Base-by-base conservation (phyloP, 2,113 vertebrate species). In the Chitala chitala region DNA sequence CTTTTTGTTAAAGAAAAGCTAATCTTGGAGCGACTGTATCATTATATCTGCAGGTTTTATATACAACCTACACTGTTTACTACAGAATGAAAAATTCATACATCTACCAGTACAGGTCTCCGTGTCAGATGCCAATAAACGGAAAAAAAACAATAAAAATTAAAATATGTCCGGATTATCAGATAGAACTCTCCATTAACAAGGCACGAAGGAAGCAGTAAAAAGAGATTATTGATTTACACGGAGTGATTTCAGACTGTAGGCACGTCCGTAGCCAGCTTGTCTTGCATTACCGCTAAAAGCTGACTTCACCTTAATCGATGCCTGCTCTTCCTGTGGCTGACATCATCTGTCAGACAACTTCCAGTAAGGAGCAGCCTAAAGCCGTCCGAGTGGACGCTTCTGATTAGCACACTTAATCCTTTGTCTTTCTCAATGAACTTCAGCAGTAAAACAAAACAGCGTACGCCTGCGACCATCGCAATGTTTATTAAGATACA, bases 251-350 rank as follows among this genome's bases (percentile, higher is more conserved):
- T 63, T n/a, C 20, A 71, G 68, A 38, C 68, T 59, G 15, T 61
- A 51, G 46, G 31, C n/a, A 15, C 55, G 59, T 59, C 68, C 48
- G 17, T 40, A 63, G 54, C 59, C 75, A 51, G 55, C 33, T 42
- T 59, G 24, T 76, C 75, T 76, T 72, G 70, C 70, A 69, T 76
- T 76, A 76, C 75, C 69, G 40, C 69, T 76, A 76, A 76, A 76
- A 76, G 75, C 69, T 76, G 69, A 76, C 69, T 76, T 76, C 69
- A 76, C 48, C 44, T 53, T 72, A 76, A 76, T 72, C 75, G 53
- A 72, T 76, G 51, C 33, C 75, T 12, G 31, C 50, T 31, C 33
- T 76, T 76, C 75, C 68, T 54, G 69, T 51, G 17, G 13, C 46
- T 76, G 75, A 76, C 75, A 76, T 72, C 75, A 76, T 72, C 58